phyloP scores from a whole-genome alignment of 2,797 vertebrate genomes.

The Rousettus madagascariensis region DNA sequence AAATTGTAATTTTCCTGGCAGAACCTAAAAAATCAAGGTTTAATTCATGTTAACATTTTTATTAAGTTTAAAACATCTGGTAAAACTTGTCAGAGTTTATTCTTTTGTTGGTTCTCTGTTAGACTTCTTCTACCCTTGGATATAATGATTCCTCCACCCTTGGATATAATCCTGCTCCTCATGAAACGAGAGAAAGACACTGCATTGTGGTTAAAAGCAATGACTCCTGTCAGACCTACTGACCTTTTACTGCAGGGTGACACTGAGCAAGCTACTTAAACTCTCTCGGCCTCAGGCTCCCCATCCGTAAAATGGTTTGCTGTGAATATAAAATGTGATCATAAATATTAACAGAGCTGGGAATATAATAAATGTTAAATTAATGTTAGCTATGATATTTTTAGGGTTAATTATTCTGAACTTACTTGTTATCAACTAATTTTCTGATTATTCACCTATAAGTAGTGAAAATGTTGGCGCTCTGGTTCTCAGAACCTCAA shows the following conservation, averaged over 20 bases:
- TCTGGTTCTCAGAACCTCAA: neutral
- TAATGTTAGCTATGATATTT: neutral
- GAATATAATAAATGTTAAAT: neutral
- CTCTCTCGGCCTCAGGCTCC: neutral
- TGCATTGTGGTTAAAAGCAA: neutral
- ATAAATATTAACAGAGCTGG: neutral
- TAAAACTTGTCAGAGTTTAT: neutral
- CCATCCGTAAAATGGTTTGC: neutral
- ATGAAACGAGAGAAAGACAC: neutral
- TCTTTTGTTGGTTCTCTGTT: neutral
- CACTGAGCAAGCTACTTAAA: neutral
- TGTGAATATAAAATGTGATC: neutral
- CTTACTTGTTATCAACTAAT: neutral
- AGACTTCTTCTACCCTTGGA: neutral
- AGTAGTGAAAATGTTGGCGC: neutral
- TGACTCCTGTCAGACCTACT: neutral
- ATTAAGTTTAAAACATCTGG: slow-evolving; percentile 4
- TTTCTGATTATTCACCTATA: neutral
- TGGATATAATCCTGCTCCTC: neutral
- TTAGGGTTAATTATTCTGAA: neutral
- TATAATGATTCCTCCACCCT: neutral
- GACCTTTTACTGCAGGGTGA: neutral
- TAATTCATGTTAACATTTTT: slow-evolving; percentile 22
- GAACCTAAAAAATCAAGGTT: neutral
- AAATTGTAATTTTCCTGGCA: neutral